phyloP scores from a whole-genome alignment of 2,888 invertebrate genomes.

The Odontocolon sp. region DNA sequence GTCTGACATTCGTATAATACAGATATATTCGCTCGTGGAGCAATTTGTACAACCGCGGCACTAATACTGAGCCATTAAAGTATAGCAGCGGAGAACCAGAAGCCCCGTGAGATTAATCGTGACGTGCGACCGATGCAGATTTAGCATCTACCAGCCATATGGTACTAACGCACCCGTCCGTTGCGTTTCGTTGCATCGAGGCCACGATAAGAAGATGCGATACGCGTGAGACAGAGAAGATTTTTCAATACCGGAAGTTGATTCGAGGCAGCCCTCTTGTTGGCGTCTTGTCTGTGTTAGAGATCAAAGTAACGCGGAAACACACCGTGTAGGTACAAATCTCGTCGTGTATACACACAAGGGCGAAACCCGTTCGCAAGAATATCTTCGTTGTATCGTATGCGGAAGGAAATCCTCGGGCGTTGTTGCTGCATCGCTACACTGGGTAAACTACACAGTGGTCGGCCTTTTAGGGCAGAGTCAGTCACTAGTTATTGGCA shows the following conservation, averaged over 20 bases:
- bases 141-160: slow-evolving; percentile 53
- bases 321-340: too few relatives aligned
- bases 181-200: slow-evolving; percentile 43
- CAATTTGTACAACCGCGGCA: slow-evolving; percentile 7
- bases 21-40: neutral
- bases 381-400: neutral
- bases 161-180: slow-evolving; percentile 33
- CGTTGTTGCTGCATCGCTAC: neutral
- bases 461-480: too few relatives aligned
- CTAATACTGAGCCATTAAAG: slow-evolving; percentile 41
- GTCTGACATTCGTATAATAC: neutral
- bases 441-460: too few relatives aligned
- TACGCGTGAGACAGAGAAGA: slow-evolving; percentile 12
- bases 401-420: neutral
- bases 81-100: slow-evolving; percentile 55
- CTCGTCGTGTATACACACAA: neutral
- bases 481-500: too few relatives aligned
- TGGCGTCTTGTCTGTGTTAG: neutral
- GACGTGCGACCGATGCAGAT: slow-evolving; percentile 52
- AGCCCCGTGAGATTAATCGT: slow-evolving; percentile 58
- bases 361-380: slow-evolving; percentile 10
- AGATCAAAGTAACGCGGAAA: neutral
- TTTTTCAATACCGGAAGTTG: slow-evolving; percentile 45
- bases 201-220: slow-evolving; percentile 46
- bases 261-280: neutral